Base-by-base conservation (phyloP, 2,113 vertebrate genomes). In the Daboia siamensis region DNA sequence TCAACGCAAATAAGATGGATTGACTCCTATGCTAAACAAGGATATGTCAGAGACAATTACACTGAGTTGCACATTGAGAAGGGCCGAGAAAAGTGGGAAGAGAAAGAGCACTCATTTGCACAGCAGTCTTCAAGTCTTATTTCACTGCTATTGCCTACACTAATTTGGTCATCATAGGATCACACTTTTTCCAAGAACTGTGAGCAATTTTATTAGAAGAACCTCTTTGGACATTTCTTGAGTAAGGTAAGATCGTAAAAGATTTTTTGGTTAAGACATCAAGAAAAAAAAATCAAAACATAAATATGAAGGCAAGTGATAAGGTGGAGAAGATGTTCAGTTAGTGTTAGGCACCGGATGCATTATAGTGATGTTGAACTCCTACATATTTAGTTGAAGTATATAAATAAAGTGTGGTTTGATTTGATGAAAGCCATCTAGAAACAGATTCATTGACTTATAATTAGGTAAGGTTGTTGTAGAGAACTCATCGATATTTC, bases 11-110 rank as follows among this genome's bases (percentile, higher is more conserved):
- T 89, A 96, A 95, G 91, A 26, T 86, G 91, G 95, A 96, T 96
- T 96, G 96, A 94, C 89, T 89, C 61, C 88, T 89, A 44, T 87
- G 52, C 44, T 86, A 91, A 94, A 88, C 80, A 96, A 74, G 93
- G 94, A 86, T 52, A 90, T 95, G 95, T 93, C 96, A 94, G 91
- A 87, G 51, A 6, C 55, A 91, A 96, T 96, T 96, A 96, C 20
- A 87, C 89, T 91, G 95, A 39, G 17, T 33, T 85, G 89, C 64
- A 92, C 2, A 39, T 5, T 90, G 87, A 48, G 39, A 2, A 93
- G 89, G 33, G 93, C 91, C 86, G 54, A 55, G 95, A 46, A 26
- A 48, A 51, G 94, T 88, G 93, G 93, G 92, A 95, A 1, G 0
- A 3, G 88, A 90, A 93, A 94, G 90, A 93, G 84, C 69, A 86